Percentiles rank a stretch among this genome's conserved stretches.
These are phyloP conservation scores for Candidula unifasciata DNA, from an alignment of 2,888 invertebrate genomes.

Conservation along the genomic window DNA sequence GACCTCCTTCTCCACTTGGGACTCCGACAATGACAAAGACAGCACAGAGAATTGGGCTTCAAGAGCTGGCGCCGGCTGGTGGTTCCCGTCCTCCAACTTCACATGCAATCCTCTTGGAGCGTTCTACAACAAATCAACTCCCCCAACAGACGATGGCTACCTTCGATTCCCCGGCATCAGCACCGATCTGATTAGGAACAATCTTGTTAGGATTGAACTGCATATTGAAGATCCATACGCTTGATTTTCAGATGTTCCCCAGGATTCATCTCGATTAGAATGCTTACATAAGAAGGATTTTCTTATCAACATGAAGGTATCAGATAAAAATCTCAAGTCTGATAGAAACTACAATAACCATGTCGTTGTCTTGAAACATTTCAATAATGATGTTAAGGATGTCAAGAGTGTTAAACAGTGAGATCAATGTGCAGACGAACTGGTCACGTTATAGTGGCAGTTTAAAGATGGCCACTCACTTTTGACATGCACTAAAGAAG, in stretches of 20 bases:
- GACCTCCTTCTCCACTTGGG: slow-evolving; percentile 37
- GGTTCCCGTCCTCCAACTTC: slow-evolving; percentile 16
- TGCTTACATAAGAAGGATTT: too few relatives aligned
- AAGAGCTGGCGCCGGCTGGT: slow-evolving; percentile 2
- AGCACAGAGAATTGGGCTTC: slow-evolving; percentile 22
- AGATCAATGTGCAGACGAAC: too few relatives aligned
- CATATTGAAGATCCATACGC: background rate
- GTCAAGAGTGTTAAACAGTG: too few relatives aligned
- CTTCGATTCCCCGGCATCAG: background rate
- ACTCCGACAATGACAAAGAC: slow-evolving; percentile 44
- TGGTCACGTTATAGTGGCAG: too few relatives aligned
- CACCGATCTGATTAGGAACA: background rate
- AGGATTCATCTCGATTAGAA: background rate
- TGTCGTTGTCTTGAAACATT: too few relatives aligned
- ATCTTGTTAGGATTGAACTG: background rate
- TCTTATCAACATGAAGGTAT: too few relatives aligned
- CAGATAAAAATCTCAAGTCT: too few relatives aligned
- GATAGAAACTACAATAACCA: too few relatives aligned
- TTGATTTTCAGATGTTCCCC: background rate
- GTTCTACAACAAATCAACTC: background rate
- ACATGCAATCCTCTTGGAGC: slow-evolving; percentile 12
- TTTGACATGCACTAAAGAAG: too few relatives aligned
- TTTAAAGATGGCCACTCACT: too few relatives aligned
- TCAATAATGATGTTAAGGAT: too few relatives aligned
- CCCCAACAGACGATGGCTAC: background rate